Conservation (phyloP, 2,797 vertebrate genomes). For the Craterocephalus amniculus region DNA sequence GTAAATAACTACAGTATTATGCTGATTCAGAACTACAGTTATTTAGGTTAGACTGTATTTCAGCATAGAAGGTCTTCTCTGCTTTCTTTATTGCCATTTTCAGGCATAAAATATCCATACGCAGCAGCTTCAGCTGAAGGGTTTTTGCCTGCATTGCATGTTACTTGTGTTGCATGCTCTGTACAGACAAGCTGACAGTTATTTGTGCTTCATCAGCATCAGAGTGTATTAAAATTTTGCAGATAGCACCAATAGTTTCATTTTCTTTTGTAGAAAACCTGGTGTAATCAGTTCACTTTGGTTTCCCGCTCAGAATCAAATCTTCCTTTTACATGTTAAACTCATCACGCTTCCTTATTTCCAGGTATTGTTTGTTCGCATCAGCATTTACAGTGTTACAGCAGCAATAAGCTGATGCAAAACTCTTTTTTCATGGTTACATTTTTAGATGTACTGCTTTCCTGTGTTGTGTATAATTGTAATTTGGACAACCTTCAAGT, state of each 20-base stretch:
- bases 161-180: conserved; percentile 26
- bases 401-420: not conserved
- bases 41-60: not conserved
- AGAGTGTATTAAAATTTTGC: not conserved
- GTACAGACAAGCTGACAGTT: conserved; percentile 43
- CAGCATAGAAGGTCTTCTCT: conserved; percentile 1
- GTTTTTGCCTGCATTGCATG: conserved; percentile 28
- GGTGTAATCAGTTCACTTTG: not conserved
- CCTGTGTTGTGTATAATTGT: not conserved
- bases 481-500: not conserved
- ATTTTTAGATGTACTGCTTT: not conserved
- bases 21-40: conserved; percentile 26
- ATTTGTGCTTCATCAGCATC: not conserved
- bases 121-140: conserved; percentile 32
- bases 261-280: not conserved
- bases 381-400: not conserved
- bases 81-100: conserved; percentile 37
- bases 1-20: conserved; percentile 21
- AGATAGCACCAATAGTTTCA: not conserved
- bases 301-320: not conserved
- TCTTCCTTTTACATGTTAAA: not conserved
- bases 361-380: not conserved
- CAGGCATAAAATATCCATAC: conserved; percentile 29
- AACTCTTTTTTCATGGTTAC: not conserved
- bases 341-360: not conserved